These are phyloP conservation scores for Sminthopsis crassicaudata DNA, from an alignment of 2,113 vertebrate species.

Conservation along the genomic window DNA sequence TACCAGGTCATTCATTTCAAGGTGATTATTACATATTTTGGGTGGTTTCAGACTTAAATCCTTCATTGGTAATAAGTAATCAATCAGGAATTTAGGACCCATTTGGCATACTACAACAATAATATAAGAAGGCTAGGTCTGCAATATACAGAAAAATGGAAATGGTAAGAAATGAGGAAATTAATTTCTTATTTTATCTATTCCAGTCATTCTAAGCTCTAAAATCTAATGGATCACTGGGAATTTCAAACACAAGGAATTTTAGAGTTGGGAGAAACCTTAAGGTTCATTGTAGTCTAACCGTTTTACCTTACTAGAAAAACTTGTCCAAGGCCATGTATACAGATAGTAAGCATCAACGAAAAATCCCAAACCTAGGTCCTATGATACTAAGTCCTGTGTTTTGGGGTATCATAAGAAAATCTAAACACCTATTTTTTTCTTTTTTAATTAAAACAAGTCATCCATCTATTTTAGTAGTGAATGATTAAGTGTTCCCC, in stretches of 20 bases:
- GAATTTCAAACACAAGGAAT: neutral
- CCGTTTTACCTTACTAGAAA: neutral
- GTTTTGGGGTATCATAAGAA: neutral
- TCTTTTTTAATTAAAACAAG: constrained; percentile 3
- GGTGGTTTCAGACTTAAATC: neutral
- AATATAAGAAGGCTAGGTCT: neutral
- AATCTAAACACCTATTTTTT: neutral
- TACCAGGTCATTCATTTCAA: neutral
- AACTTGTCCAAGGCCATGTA: neutral
- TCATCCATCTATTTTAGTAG: constrained; percentile 32
- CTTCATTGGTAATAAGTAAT: neutral
- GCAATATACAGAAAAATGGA: constrained; percentile 29
- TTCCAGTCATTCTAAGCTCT: neutral
- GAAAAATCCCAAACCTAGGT: neutral
- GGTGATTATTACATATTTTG: neutral
- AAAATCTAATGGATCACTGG: constrained; percentile 21
- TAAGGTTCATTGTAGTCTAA: neutral
- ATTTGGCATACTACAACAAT: neutral
- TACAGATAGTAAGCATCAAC: neutral
- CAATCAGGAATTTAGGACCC: neutral
- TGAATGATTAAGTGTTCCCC: constrained; percentile 11
- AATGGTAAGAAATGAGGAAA: neutral
- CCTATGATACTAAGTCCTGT: neutral
- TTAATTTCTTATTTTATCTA: constrained; percentile 14
- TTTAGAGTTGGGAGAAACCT: neutral